phyloP scores from a whole-genome alignment of 2,797 vertebrate genomes.

The Rhinichthys osculus region DNA sequence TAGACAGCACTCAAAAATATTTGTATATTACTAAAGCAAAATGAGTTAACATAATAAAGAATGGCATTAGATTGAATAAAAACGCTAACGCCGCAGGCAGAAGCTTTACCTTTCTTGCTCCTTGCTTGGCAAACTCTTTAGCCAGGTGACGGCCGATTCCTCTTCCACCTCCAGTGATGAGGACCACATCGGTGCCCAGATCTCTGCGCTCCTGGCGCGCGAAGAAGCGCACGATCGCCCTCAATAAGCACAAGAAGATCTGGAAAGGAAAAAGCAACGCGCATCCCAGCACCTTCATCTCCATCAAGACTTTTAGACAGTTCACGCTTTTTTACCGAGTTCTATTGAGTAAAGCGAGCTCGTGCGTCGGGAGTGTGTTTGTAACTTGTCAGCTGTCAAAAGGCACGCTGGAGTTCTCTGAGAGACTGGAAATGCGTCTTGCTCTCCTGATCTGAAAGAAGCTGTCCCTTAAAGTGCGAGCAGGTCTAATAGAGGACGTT shows the following conservation, averaged over 20 bases:
- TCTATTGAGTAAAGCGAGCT: neutral
- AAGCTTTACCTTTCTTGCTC: constrained; percentile 82
- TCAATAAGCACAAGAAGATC: constrained; percentile 77
- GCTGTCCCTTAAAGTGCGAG: constrained; percentile 31
- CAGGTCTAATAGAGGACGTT: constrained; percentile 31
- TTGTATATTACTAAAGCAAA: neutral
- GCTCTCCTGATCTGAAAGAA: constrained; percentile 12
- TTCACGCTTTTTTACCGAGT: neutral
- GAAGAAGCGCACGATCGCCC: constrained; percentile 74
- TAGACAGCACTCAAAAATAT: neutral
- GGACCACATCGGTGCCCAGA: constrained; percentile 80
- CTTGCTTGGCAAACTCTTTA: constrained; percentile 81
- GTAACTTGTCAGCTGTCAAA: constrained; percentile 45
- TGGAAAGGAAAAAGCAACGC: constrained; percentile 80
- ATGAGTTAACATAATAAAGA: neutral
- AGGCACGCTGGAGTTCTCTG: constrained; percentile 5
- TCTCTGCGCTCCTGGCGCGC: constrained; percentile 78
- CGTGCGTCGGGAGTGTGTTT: neutral
- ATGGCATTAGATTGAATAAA: neutral
- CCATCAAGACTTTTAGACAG: constrained; percentile 68
- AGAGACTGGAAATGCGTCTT: constrained; percentile 18
- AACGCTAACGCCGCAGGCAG: neutral
- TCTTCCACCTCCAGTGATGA: constrained; percentile 87
- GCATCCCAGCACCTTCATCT: constrained; percentile 78
- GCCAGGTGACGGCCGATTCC: constrained; percentile 88